Percentiles rank a stretch among this genome's conserved stretches.
phyloP scores from a whole-genome alignment of 2,797 vertebrate species.

The Crax fasciolata region DNA sequence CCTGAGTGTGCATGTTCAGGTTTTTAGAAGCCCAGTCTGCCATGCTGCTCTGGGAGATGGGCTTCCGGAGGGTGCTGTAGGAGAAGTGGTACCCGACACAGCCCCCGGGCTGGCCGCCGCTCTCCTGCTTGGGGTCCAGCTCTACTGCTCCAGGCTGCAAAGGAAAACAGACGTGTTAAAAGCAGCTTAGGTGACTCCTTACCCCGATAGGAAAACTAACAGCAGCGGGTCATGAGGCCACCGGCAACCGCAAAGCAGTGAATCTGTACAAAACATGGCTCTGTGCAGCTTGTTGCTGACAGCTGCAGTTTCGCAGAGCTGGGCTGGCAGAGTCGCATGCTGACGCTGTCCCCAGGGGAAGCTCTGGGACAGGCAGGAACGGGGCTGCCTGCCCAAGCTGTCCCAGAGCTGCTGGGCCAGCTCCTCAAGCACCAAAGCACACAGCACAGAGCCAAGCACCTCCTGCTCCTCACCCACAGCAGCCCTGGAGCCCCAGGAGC shows the following conservation, averaged over 20 bases:
- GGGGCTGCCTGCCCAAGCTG: not conserved
- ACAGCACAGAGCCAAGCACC: not conserved
- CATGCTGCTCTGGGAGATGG: constrained; percentile 87
- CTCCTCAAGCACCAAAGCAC: not conserved
- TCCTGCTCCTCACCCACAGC: not conserved
- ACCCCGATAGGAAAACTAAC: not conserved
- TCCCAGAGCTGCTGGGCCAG: not conserved
- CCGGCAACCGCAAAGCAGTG: not conserved
- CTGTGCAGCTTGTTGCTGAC: not conserved
- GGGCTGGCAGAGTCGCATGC: not conserved
- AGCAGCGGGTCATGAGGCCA: not conserved
- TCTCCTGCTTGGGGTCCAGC: constrained; percentile 83
- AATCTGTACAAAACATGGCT: not conserved
- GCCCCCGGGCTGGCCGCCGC: constrained; percentile 74
- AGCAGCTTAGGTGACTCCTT: not conserved
- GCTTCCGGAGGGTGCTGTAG: constrained; percentile 87
- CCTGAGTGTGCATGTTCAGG: constrained; percentile 93
- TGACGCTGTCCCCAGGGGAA: not conserved
- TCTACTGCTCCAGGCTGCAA: constrained; percentile 84
- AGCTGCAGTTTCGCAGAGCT: not conserved
- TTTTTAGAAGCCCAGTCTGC: constrained; percentile 94
- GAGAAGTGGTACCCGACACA: constrained; percentile 82
- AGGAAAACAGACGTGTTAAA: not conserved
- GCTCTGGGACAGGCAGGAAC: not conserved
- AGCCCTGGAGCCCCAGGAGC: not conserved